Evolutionary conservation across 2,888 invertebrate genomes (phyloP).

Genomic region (Ochropleura plecta): DNA sequence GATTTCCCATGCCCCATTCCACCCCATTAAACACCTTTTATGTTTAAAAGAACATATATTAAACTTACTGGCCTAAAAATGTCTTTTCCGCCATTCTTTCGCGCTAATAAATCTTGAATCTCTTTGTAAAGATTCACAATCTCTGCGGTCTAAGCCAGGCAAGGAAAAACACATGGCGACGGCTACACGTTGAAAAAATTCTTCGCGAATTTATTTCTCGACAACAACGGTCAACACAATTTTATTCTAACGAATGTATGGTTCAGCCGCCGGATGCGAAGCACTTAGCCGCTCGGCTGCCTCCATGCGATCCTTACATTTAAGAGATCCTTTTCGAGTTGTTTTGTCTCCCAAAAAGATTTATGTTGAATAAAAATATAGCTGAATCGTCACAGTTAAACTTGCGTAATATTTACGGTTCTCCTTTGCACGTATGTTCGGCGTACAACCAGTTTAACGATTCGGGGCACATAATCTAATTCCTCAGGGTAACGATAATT

Average conservation of each 20-base stretch:
- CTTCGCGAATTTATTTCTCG: constrained; percentile 54
- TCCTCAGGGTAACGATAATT: constrained; percentile 53
- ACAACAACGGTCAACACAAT: constrained; percentile 64
- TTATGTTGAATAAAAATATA: constrained; percentile 58
- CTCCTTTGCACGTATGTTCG: constrained; percentile 20
- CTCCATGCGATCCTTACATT: constrained; percentile 60
- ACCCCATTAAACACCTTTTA: constrained; percentile 37
- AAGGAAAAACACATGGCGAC: constrained; percentile 47
- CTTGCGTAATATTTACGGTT: constrained; percentile 26
- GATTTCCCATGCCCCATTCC: constrained; percentile 8
- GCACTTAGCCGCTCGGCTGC: constrained; percentile 64
- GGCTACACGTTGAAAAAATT: constrained; percentile 42
- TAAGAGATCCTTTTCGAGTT: constrained; percentile 61
- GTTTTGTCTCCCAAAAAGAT: constrained; percentile 64
- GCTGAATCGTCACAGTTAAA: constrained; percentile 22
- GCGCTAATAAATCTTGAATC: constrained; percentile 49
- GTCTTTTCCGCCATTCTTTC: constrained; percentile 17
- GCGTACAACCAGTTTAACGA: constrained; percentile 44
- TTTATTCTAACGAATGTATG: constrained; percentile 66
- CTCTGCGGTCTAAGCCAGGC: constrained; percentile 27
- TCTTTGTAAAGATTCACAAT: constrained; percentile 53
- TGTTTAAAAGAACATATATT: constrained; percentile 34
- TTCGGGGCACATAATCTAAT: constrained; percentile 56
- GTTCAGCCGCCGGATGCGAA: constrained; percentile 61
- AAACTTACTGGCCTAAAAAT: constrained; percentile 32